Evolutionary conservation across 1,140 invertebrate species (phyloP).

Genomic region (Drosophila bocki): DNA sequence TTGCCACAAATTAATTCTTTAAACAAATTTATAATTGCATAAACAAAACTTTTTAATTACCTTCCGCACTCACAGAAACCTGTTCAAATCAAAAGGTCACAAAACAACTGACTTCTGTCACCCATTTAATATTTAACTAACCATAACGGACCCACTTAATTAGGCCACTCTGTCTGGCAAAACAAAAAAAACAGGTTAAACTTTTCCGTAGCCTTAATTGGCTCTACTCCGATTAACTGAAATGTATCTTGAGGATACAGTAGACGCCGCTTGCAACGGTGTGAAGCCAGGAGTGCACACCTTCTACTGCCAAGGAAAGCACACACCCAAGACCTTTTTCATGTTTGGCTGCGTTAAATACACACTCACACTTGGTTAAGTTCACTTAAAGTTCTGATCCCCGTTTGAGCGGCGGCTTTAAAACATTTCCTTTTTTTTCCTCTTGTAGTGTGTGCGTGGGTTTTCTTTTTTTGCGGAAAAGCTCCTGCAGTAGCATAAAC

Average conservation of each 20-base stretch:
- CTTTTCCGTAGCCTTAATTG: slow-evolving; percentile 68
- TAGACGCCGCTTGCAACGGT: not conserved
- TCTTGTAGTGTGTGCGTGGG: not conserved
- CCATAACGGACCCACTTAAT: slow-evolving; percentile 12
- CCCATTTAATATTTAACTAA: slow-evolving; percentile 17
- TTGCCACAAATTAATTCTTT: not conserved
- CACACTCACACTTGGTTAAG: slow-evolving; percentile 61
- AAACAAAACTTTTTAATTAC: not conserved
- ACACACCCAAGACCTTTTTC: slow-evolving; percentile 34
- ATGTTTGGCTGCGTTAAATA: slow-evolving; percentile 61
- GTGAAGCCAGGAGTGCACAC: slow-evolving; percentile 6
- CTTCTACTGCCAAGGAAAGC: slow-evolving; percentile 9
- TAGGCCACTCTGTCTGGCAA: not conserved
- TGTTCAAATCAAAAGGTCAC: slow-evolving; percentile 5
- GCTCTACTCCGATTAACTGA: slow-evolving; percentile 71
- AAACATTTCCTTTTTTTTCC: slow-evolving; percentile 32
- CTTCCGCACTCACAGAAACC: not conserved
- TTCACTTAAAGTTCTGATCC: slow-evolving; percentile 77
- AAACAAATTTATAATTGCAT: no score
- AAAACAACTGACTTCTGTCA: slow-evolving; percentile 3
- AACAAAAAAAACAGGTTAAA: slow-evolving; percentile 39
- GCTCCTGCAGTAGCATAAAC: slow-evolving; percentile 23
- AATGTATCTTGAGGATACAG: slow-evolving; percentile 66
- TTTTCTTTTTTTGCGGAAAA: slow-evolving; percentile 8
- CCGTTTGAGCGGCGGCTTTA: slow-evolving; percentile 63